These are phyloP conservation scores for Euura saliciscinereae DNA, from an alignment of 1,140 invertebrate genomes.

Conservation along the genomic window DNA sequence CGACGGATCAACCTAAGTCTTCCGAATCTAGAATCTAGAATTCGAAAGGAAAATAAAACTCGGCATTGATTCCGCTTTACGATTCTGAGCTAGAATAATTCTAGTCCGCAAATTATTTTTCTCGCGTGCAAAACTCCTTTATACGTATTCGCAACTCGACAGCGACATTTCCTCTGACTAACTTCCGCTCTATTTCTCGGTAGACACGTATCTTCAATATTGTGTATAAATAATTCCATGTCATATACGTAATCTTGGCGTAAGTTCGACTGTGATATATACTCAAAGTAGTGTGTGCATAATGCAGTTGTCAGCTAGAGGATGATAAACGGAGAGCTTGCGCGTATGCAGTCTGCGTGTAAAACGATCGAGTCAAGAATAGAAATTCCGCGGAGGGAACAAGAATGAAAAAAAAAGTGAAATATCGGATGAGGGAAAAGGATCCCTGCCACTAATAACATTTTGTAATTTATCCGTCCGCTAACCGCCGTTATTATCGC, in stretches of 20 bases:
- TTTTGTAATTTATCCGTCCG: not conserved
- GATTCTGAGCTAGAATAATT: not conserved
- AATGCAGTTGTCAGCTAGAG: not conserved
- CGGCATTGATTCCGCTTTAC: not conserved
- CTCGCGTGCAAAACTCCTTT: not conserved
- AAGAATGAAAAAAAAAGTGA: not conserved
- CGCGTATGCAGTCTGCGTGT: not conserved
- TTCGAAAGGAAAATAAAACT: not conserved
- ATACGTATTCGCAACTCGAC: not conserved
- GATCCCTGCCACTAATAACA: not conserved
- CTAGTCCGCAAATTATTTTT: not conserved
- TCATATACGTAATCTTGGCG: too few relatives aligned
- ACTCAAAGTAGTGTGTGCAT: not conserved
- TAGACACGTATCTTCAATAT: too few relatives aligned
- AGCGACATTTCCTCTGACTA: not conserved
- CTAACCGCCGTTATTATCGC: not conserved
- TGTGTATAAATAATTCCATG: too few relatives aligned
- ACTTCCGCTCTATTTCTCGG: not conserved
- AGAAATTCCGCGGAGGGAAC: not conserved
- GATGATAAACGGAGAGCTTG: not conserved
- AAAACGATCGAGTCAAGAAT: not conserved
- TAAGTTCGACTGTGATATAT: not conserved
- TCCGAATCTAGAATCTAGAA: not conserved
- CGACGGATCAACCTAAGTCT: not conserved
- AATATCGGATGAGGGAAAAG: not conserved